Base-by-base conservation (phyloP, 2,888 invertebrate species). In the Plagodis pulveraria region DNA sequence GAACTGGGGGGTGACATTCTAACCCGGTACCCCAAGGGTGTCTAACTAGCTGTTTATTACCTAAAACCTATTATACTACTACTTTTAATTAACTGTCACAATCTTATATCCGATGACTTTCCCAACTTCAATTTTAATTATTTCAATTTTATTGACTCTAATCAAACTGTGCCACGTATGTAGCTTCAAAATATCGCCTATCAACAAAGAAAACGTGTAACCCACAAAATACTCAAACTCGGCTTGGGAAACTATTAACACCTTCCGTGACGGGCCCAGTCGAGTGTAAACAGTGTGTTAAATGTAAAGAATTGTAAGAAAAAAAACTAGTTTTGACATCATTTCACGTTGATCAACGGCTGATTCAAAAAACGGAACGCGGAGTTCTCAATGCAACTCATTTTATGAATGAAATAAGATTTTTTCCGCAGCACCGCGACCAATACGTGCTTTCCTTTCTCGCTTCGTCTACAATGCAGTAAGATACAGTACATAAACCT, bases 361-460 rank as follows among this genome's bases (percentile, higher is more conserved):
- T 68, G 78, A 72, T 74, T 71, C 69, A 78, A 74, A 84, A 85
- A 87, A 84, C 81, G 55, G 50, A 50, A 72, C 62, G 62, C 72
- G 66, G 67, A 72, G 73, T 78, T 75, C 84, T 90, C 83, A 91
- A 90, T 91, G 89, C 88, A 78, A 90, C 87, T 90, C 88, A 84
- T 89, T 91, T 91, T 91, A 91, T 92, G 91, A 92, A 92, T 92
- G 91, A 90, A 91, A 91, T 91, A 90, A 88, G 83, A 80, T 87
- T 91, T 91, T 78, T 87, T 89, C 81, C 77, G 74, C 76, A 74
- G 84, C 79, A 87, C 89, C 88, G 88, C 85, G 88, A 81, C 89
- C 82, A 89, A 91, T 91, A 92, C 91, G 91, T 92, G 91, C 88
- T 89, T 91, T 90, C 91, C 91, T 91, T 84, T 86, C 84, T 56